Evolutionary conservation across 2,888 invertebrate genomes (phyloP).

Genomic region (Macropis europaea): DNA sequence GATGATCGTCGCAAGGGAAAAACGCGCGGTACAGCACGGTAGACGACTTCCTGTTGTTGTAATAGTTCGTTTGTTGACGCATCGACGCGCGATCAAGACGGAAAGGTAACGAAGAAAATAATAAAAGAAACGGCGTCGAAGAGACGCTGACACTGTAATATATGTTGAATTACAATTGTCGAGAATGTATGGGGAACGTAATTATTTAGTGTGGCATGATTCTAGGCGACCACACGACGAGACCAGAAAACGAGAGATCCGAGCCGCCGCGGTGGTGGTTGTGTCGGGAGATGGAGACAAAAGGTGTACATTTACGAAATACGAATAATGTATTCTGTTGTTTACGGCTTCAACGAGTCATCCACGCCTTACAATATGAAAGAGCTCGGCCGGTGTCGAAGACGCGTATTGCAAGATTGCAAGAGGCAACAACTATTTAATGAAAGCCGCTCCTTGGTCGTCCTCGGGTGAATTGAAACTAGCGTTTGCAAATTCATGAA

Average conservation of each 20-base stretch:
- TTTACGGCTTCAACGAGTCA: constrained; percentile 55
- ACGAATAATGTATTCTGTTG: constrained; percentile 40
- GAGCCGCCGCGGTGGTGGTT: constrained; percentile 20
- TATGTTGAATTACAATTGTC: constrained; percentile 28
- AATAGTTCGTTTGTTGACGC: constrained; percentile 41
- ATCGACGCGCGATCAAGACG: constrained; percentile 6
- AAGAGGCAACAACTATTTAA: neutral
- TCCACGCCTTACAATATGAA: constrained; percentile 55
- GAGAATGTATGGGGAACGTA: neutral
- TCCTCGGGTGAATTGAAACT: constrained; percentile 33
- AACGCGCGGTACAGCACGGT: constrained; percentile 46
- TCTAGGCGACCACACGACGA: constrained; percentile 24
- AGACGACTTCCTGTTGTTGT: constrained; percentile 42
- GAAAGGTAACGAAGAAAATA: neutral
- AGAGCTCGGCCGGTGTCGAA: constrained; percentile 52
- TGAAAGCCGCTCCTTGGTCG: constrained; percentile 56
- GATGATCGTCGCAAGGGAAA: constrained; percentile 27
- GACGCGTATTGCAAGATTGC: constrained; percentile 35
- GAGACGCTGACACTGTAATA: constrained; percentile 20
- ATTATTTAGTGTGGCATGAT: constrained; percentile 34
- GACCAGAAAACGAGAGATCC: constrained; percentile 14
- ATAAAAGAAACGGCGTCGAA: constrained; percentile 10
- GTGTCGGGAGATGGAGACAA: constrained; percentile 8
- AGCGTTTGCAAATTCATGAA: constrained; percentile 16
- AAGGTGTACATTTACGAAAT: constrained; percentile 27